Evolutionary conservation across 2,797 vertebrate species (phyloP), one percentile per base, ranked within the genome.

Genomic region (Xiphorhynchus erythropygius): DNA sequence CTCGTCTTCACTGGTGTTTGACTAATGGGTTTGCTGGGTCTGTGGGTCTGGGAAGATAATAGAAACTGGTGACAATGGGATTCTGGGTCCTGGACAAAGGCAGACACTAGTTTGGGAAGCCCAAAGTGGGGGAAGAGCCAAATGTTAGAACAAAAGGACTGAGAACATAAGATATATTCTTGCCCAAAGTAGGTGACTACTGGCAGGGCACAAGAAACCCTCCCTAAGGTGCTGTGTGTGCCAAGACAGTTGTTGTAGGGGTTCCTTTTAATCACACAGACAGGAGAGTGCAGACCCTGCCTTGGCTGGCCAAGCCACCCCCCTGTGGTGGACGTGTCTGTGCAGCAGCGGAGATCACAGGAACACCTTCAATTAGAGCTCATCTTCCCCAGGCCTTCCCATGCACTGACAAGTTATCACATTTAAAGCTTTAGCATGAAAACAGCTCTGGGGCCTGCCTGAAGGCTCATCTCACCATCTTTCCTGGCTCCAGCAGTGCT

Each of bases 281-380:
- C 7, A 2, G 1, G 49, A 19, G 53, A 80, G 5, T 1, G 6
- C 53, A 74, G 50, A 49, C 42, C 60, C 24, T 17, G 25, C 30
- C 27, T 27, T 57, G 49, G n/a, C 79, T 0, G 0, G 18, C 75
- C 90, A 62, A 53, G 60, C 65, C 65, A 44, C 14, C 10, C 19
- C 37, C 14, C 21, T 1, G 13, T 28, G n/a, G 11, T 23, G 33
- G 42, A 46, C 0, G 0, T 13, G 53, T 53, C 23, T 1, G 1
- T 62, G 67, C 9, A 1, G 46, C 56, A 17, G 28, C 4, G 21
- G 78, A 33, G 35, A 25, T 59, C 8, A 5, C 69, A 44, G 57
- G 4, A 39, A 47, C 42, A 11, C 44, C 67, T 79, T 47, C 64
- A 6, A 1, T 13, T 49, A 32, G 39, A 78, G 60, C 68, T 90